phyloP scores from a whole-genome alignment of 1,140 invertebrate genomes.

The Brachionus koreanus region DNA sequence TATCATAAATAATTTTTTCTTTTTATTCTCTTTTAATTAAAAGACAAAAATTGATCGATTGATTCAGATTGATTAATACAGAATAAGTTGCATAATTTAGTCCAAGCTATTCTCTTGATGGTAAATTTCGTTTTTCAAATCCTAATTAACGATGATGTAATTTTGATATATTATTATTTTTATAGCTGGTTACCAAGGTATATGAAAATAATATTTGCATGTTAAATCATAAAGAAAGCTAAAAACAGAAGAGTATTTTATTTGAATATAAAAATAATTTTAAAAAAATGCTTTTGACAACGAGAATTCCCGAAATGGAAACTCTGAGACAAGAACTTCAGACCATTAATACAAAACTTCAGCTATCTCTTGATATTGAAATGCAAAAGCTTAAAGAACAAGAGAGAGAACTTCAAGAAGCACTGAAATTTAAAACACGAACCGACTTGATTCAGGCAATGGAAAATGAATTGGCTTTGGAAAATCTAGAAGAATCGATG shows the following conservation, averaged over 20 bases:
- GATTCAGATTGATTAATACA: too few species aligned
- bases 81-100: neutral
- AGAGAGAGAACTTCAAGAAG: conserved; percentile 24
- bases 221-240: neutral
- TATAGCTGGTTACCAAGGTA: conserved; percentile 13
- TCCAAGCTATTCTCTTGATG: neutral
- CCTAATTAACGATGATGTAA: neutral
- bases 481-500: neutral
- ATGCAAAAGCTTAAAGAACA: conserved; percentile 25
- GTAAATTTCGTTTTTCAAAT: neutral
- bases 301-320: neutral
- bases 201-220: conserved; percentile 15
- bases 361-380: neutral
- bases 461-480: conserved; percentile 39
- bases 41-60: neutral
- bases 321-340: neutral
- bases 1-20: conserved; percentile 6
- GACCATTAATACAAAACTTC: neutral
- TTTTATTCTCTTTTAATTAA: neutral
- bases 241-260: neutral
- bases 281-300: conserved; percentile 22
- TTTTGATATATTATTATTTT: neutral
- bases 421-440: conserved; percentile 17
- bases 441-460: conserved; percentile 7
- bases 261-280: neutral